phyloP scores from a whole-genome alignment of 2,888 invertebrate genomes.

The Phyllotreta cruciferae region DNA sequence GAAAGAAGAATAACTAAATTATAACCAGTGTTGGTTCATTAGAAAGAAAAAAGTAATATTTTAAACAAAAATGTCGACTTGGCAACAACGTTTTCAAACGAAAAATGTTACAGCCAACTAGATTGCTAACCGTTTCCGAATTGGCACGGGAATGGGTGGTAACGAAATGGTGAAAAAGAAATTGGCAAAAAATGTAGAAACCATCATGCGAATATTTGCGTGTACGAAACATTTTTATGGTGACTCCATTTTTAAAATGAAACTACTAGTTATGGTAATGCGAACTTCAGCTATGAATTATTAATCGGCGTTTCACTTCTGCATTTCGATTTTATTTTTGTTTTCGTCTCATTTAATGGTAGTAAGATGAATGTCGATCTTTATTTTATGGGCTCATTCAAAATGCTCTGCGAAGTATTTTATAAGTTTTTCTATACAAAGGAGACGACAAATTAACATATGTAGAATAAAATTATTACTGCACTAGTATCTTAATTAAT shows the following conservation, averaged over 20 bases:
- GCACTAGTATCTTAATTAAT: too few relatives aligned
- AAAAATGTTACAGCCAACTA: conserved; percentile 10
- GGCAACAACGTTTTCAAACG: conserved; percentile 1
- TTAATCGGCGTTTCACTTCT: conserved; percentile 4
- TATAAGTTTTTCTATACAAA: too few relatives aligned
- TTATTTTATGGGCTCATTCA: too few relatives aligned
- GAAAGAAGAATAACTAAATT: too few relatives aligned
- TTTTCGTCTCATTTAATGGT: too few relatives aligned
- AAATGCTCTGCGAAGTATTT: too few relatives aligned
- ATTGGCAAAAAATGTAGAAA: background rate
- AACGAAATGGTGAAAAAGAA: conserved; percentile 8
- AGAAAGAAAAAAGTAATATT: too few relatives aligned
- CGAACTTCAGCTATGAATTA: conserved; percentile 17
- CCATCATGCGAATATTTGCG: conserved; percentile 19
- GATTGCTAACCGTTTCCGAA: conserved; percentile 5
- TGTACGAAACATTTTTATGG: conserved; percentile 21
- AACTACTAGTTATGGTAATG: conserved; percentile 32
- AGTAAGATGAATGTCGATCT: too few relatives aligned
- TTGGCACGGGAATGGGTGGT: conserved; percentile 10
- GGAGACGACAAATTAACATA: too few relatives aligned
- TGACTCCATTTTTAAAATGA: conserved; percentile 20
- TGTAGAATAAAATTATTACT: too few relatives aligned
- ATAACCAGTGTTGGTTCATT: too few relatives aligned
- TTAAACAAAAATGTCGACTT: background rate
- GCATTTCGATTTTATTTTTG: background rate